phyloP scores from a whole-genome alignment of 2,113 vertebrate genomes.

The Callaeas wilsoni region DNA sequence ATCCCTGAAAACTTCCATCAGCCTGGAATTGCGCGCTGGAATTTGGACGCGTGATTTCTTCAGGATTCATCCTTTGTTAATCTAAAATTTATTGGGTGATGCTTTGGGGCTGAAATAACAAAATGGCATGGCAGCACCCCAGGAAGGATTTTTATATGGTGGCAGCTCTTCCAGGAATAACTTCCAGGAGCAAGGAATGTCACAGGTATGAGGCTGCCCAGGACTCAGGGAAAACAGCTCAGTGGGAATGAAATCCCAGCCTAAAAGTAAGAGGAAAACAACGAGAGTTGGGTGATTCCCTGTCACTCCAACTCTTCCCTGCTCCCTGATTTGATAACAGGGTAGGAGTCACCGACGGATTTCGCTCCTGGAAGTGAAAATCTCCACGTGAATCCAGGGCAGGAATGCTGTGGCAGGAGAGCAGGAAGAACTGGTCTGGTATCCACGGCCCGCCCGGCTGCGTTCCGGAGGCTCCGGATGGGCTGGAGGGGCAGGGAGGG shows the following conservation, averaged over 20 bases:
- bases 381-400: not conserved
- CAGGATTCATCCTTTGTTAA: not conserved
- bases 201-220: not conserved
- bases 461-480: not conserved
- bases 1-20: not conserved
- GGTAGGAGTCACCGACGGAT: not conserved
- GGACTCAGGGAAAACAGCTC: not conserved
- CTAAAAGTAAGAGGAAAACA: not conserved
- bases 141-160: not conserved
- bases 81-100: not conserved
- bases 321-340: not conserved
- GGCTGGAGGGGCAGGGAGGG: not conserved
- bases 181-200: not conserved
- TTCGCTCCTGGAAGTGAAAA: conserved; percentile 17
- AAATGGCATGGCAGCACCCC: not conserved
- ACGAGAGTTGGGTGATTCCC: not conserved
- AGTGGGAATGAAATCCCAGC: not conserved
- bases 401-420: not conserved
- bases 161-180: not conserved
- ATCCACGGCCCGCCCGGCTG: not conserved
- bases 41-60: not conserved
- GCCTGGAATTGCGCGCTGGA: not conserved
- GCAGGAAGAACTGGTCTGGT: conserved; percentile 29
- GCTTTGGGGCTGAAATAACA: not conserved
- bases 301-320: not conserved